Conservation (phyloP, 2,888 invertebrate genomes). For the Strigamia transsilvanica region DNA sequence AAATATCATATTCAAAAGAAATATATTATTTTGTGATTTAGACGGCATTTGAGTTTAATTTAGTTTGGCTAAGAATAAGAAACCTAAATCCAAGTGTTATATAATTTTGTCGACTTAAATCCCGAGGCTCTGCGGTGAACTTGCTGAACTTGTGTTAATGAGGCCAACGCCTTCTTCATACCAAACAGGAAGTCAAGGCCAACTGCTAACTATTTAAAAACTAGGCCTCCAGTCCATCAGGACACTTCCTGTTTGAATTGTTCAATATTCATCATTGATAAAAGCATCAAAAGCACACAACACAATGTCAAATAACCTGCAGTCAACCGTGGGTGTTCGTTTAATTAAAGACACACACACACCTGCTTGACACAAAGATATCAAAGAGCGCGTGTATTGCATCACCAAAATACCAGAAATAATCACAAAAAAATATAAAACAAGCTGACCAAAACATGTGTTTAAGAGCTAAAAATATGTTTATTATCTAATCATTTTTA, state of each 20-base stretch:
- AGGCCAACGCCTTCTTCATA: slow-evolving; percentile 42
- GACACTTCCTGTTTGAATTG: slow-evolving; percentile 34
- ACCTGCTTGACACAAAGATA: not conserved
- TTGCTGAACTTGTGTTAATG: slow-evolving; percentile 41
- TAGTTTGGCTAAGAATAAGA: too few species aligned
- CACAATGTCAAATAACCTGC: not conserved
- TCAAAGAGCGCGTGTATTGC: too few species aligned
- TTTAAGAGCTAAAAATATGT: too few species aligned
- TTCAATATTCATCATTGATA: not conserved
- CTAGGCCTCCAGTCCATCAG: slow-evolving; percentile 25
- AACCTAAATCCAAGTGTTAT: not conserved
- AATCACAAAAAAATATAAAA: too few species aligned
- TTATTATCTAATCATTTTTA: too few species aligned
- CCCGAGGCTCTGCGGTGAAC: slow-evolving; percentile 14
- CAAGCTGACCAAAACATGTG: too few species aligned
- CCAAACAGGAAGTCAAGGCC: slow-evolving; percentile 46
- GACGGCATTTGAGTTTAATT: too few species aligned
- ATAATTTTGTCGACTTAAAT: not conserved
- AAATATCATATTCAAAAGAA: too few species aligned
- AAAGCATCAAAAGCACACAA: not conserved
- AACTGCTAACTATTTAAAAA: not conserved
- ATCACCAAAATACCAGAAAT: too few species aligned
- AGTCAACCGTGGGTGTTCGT: not conserved
- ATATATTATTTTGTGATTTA: too few species aligned
- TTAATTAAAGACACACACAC: not conserved